Evolutionary conservation across 1,140 invertebrate species (phyloP).

Genomic region (Mizuhopecten yessoensis): DNA sequence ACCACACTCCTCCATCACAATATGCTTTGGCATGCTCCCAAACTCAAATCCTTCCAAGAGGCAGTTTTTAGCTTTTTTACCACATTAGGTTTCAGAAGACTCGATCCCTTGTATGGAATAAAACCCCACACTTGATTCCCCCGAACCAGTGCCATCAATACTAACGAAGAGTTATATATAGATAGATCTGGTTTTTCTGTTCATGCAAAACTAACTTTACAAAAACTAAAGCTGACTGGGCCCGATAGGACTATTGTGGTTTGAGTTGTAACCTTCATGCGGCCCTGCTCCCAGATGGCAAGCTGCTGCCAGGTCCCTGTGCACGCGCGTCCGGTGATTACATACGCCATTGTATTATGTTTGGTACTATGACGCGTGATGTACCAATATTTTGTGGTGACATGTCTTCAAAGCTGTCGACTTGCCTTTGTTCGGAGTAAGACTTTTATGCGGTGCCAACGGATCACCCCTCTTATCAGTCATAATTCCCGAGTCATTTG

Average conservation of each 20-base stretch:
- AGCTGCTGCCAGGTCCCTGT: background rate
- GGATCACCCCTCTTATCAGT: background rate
- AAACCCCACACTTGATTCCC: too few species aligned
- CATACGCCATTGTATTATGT: background rate
- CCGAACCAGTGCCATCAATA: background rate
- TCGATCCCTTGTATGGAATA: too few species aligned
- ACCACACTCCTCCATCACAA: background rate
- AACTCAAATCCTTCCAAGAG: background rate
- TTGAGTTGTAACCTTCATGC: background rate
- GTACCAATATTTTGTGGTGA: background rate
- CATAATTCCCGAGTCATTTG: background rate
- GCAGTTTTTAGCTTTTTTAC: too few species aligned
- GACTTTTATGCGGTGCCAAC: background rate
- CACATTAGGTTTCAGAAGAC: too few species aligned
- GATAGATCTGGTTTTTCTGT: background rate
- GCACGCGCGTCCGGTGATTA: background rate
- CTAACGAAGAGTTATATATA: too few species aligned
- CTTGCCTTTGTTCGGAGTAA: background rate
- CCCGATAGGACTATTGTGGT: background rate
- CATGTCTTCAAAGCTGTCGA: background rate
- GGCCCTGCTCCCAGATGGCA: background rate
- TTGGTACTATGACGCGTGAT: background rate
- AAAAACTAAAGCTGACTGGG: background rate
- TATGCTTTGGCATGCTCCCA: background rate
- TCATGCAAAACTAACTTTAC: too few species aligned